Conservation (phyloP, 2,888 invertebrate genomes). For the Allophyes oxyacanthae region DNA sequence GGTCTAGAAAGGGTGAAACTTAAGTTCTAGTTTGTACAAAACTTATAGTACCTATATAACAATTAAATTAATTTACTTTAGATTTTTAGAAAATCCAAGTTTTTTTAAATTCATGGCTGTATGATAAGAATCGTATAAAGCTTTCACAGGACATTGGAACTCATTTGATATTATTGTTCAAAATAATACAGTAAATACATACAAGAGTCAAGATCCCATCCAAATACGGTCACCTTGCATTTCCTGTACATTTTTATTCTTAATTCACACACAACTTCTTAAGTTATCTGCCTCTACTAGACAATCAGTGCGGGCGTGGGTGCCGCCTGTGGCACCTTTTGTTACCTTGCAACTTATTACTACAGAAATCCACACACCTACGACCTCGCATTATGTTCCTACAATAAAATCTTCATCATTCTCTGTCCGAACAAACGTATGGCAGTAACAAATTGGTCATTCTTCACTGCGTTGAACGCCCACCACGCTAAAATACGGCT, state of each 20-base stretch:
- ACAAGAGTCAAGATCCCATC: neutral
- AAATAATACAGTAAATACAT: no score
- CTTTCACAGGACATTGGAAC: no score
- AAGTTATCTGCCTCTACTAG: constrained; percentile 68
- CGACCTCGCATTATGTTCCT: constrained; percentile 68
- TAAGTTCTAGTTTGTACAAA: no score
- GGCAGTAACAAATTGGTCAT: constrained; percentile 84
- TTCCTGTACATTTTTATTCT: constrained; percentile 48
- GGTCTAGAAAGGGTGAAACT: no score
- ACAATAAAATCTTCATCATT: constrained; percentile 84
- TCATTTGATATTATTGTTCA: no score
- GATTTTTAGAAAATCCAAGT: no score
- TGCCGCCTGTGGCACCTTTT: constrained; percentile 70
- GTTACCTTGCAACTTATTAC: constrained; percentile 77
- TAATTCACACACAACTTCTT: constrained; percentile 58
- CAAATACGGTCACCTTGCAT: constrained; percentile 16
- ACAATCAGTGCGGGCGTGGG: constrained; percentile 76
- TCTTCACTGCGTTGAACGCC: constrained; percentile 76
- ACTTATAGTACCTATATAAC: no score
- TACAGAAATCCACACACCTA: constrained; percentile 73
- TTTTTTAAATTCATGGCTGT: no score
- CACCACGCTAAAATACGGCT: constrained; percentile 66
- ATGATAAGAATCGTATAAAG: no score
- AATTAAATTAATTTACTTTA: no score
- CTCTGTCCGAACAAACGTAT: constrained; percentile 65